Evolutionary conservation across 2,797 vertebrate species (phyloP).

Genomic region (Glossophaga mutica): DNA sequence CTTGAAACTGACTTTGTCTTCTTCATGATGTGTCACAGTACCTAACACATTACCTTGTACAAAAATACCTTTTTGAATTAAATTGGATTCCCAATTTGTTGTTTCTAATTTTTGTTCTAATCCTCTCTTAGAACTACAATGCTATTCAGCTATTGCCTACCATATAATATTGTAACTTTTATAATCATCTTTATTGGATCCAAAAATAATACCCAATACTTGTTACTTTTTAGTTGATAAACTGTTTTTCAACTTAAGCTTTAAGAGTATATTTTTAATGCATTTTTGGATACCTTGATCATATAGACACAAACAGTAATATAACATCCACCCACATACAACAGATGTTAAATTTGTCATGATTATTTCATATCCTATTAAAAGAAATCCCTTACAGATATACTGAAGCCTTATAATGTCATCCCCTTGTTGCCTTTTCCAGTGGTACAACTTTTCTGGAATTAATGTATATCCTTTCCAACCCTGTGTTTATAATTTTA

Average conservation of each 20-base stretch:
- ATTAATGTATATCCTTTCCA: not conserved
- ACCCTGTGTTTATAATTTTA: not conserved
- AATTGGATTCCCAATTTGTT: not conserved
- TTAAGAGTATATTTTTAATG: not conserved
- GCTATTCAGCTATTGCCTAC: not conserved
- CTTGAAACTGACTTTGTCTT: not conserved
- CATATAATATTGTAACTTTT: not conserved
- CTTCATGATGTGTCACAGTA: not conserved
- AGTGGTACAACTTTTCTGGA: not conserved
- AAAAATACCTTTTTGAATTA: slow-evolving; percentile 16
- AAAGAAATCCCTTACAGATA: not conserved
- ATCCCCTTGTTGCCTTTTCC: not conserved
- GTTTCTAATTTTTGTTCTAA: not conserved
- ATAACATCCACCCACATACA: not conserved
- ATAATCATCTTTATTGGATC: not conserved
- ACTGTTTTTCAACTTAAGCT: not conserved
- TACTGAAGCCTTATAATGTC: not conserved
- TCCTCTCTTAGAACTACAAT: not conserved
- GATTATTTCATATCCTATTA: not conserved
- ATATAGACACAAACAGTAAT: not conserved
- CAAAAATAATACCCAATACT: slow-evolving; percentile 5
- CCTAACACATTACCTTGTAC: not conserved
- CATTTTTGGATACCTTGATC: not conserved
- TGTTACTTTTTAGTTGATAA: not conserved
- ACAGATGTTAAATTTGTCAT: not conserved